phyloP scores from a whole-genome alignment of 1,140 invertebrate genomes.

The Drosophila pseudoananassae region DNA sequence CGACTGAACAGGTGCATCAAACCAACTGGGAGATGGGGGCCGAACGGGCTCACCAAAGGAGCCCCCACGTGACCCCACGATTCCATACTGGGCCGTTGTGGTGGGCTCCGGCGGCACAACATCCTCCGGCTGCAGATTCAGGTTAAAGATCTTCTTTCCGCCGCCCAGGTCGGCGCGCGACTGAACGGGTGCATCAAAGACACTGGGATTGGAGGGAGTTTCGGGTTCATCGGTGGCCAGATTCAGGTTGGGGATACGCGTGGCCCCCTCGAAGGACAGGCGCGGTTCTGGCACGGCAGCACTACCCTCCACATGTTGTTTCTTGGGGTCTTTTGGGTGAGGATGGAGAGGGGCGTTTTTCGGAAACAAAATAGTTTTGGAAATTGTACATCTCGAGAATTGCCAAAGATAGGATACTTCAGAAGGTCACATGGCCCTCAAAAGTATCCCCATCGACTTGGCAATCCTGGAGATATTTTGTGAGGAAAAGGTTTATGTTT shows the following conservation, averaged over 20 bases:
- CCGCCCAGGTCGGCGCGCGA: background rate
- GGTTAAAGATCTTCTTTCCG: background rate
- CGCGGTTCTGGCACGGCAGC: background rate
- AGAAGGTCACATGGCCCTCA: background rate
- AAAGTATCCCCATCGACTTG: background rate
- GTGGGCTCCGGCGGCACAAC: too few species aligned
- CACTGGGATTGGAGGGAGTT: background rate
- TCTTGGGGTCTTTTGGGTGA: background rate
- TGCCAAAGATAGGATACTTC: background rate
- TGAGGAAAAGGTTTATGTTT: background rate
- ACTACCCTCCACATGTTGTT: background rate
- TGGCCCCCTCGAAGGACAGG: background rate
- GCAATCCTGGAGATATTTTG: background rate
- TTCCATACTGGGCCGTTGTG: too few species aligned
- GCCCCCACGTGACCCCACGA: too few species aligned
- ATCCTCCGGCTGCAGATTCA: background rate
- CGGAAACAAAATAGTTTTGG: constrained; percentile 11
- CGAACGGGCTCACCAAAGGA: too few species aligned
- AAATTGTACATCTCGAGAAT: background rate
- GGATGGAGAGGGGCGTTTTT: too few species aligned
- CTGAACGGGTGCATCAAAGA: background rate
- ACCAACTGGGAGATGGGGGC: too few species aligned
- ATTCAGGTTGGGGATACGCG: background rate
- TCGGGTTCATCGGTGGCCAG: background rate
- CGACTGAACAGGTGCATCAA: too few species aligned